These are phyloP conservation scores for Drosophila atroscutellata DNA, from an alignment of 2,888 invertebrate genomes.

Conservation along the genomic window DNA sequence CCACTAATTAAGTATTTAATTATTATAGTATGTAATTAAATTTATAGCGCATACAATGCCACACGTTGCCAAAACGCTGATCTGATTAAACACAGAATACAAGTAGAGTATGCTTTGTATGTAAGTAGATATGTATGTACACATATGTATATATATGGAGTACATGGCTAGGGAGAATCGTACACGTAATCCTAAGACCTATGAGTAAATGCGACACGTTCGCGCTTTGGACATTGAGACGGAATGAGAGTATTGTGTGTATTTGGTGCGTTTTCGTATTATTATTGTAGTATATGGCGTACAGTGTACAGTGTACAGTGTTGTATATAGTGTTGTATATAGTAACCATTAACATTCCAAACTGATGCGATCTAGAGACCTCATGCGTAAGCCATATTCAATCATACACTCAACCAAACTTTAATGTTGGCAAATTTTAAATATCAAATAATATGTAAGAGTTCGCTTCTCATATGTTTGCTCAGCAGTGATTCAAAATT, in stretches of 20 bases:
- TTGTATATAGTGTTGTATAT: constrained; percentile 20
- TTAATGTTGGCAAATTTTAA: neutral
- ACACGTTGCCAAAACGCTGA: constrained; percentile 41
- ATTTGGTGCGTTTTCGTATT: constrained; percentile 12
- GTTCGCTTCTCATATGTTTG: neutral
- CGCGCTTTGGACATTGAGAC: constrained; percentile 74
- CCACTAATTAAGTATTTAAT: constrained; percentile 47
- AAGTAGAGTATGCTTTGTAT: constrained; percentile 22
- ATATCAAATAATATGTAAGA: neutral
- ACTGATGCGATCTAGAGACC: neutral
- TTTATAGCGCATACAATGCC: constrained; percentile 56
- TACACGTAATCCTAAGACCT: constrained; percentile 70
- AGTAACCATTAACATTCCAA: constrained; percentile 5
- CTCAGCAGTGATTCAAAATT: neutral
- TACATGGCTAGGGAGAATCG: constrained; percentile 64
- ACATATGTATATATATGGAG: constrained; percentile 30
- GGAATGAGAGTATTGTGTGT: constrained; percentile 63
- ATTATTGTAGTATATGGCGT: neutral
- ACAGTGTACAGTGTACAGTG: constrained; percentile 19
- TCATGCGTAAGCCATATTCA: neutral
- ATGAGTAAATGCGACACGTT: constrained; percentile 54
- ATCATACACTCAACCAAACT: neutral
- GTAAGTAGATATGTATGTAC: constrained; percentile 25
- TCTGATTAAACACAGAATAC: constrained; percentile 60
- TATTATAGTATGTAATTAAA: constrained; percentile 7